These are phyloP conservation scores for Diplosoma virens DNA, from an alignment of 23 tunicate species.

Conservation along the genomic window DNA sequence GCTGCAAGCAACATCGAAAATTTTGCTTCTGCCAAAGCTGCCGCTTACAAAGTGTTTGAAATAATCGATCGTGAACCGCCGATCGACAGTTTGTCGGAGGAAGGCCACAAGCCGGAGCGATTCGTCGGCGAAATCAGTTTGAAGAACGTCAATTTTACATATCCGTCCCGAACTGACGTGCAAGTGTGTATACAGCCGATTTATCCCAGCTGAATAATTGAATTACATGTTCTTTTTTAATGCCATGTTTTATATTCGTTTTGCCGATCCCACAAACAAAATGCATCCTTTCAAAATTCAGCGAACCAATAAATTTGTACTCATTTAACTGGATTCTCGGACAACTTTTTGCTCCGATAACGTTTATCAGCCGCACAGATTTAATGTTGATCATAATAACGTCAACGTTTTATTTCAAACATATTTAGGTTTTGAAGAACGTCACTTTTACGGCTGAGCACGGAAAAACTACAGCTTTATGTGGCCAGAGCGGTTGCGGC, in stretches of 20 bases:
- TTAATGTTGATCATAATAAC: too few species aligned
- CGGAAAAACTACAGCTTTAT: slow-evolving; percentile 77
- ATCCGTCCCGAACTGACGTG: slow-evolving; percentile 85
- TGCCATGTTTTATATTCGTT: too few species aligned
- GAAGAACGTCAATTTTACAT: slow-evolving; percentile 82
- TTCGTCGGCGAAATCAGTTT: slow-evolving; percentile 68
- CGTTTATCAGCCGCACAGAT: too few species aligned
- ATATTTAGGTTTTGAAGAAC: slow-evolving; percentile 47
- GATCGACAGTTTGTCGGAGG: slow-evolving; percentile 63
- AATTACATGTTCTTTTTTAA: too few species aligned
- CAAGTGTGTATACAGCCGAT: slow-evolving; percentile 68
- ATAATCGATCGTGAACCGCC: slow-evolving; percentile 82
- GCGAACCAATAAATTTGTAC: too few species aligned
- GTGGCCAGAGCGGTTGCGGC: slow-evolving; percentile 84
- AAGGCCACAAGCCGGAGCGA: slow-evolving; percentile 74
- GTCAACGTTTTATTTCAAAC: too few species aligned
- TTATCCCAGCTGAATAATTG: too few species aligned
- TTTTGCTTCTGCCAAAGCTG: slow-evolving; percentile 77
- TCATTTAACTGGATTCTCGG: too few species aligned
- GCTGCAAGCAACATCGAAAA: slow-evolving; percentile 75
- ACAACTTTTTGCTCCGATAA: too few species aligned
- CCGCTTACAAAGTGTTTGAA: slow-evolving; percentile 87
- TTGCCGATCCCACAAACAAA: too few species aligned
- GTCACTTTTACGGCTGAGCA: slow-evolving; percentile 63
- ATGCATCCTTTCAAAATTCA: too few species aligned